These are phyloP conservation scores for Sinhomidia bicolor DNA, from an alignment of 2,888 invertebrate genomes.

Conservation along the genomic window DNA sequence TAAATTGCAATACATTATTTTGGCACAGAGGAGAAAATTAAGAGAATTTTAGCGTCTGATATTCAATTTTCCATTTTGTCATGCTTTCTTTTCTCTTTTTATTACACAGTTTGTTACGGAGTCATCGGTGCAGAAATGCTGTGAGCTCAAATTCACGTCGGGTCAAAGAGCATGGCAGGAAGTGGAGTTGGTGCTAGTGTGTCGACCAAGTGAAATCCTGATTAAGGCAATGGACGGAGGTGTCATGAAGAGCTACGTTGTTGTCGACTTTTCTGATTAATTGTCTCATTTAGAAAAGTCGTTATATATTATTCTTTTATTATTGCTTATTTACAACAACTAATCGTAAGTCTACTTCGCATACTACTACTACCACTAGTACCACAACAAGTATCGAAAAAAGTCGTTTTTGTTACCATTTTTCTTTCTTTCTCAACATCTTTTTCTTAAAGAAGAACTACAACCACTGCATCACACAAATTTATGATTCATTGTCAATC, in stretches of 20 bases:
- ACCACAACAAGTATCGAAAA: slow-evolving; percentile 28
- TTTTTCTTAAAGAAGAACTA: slow-evolving; percentile 35
- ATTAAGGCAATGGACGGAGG: slow-evolving; percentile 77
- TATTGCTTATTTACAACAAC: slow-evolving; percentile 33
- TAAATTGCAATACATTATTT: slow-evolving; percentile 67
- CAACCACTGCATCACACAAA: slow-evolving; percentile 49
- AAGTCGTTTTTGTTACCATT: slow-evolving; percentile 61
- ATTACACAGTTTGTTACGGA: slow-evolving; percentile 78
- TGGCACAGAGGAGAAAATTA: slow-evolving; percentile 14
- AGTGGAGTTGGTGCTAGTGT: slow-evolving; percentile 77
- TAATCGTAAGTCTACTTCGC: too few species aligned
- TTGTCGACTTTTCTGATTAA: slow-evolving; percentile 77
- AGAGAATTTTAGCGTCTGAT: neutral
- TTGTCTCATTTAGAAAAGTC: slow-evolving; percentile 53
- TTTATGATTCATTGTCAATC: slow-evolving; percentile 68
- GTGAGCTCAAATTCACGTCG: slow-evolving; percentile 79
- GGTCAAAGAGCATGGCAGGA: slow-evolving; percentile 79
- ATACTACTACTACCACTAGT: slow-evolving; percentile 1
- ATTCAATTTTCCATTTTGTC: slow-evolving; percentile 47
- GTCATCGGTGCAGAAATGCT: slow-evolving; percentile 79
- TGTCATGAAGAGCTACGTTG: slow-evolving; percentile 77
- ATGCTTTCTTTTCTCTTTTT: slow-evolving; percentile 42
- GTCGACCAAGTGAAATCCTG: slow-evolving; percentile 77
- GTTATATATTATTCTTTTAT: slow-evolving; percentile 38
- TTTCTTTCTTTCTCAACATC: slow-evolving; percentile 24